Evolutionary conservation across 2,888 invertebrate species (phyloP), one percentile per base, ranked within the genome.

Genomic region (Sussaba pulchella): DNA sequence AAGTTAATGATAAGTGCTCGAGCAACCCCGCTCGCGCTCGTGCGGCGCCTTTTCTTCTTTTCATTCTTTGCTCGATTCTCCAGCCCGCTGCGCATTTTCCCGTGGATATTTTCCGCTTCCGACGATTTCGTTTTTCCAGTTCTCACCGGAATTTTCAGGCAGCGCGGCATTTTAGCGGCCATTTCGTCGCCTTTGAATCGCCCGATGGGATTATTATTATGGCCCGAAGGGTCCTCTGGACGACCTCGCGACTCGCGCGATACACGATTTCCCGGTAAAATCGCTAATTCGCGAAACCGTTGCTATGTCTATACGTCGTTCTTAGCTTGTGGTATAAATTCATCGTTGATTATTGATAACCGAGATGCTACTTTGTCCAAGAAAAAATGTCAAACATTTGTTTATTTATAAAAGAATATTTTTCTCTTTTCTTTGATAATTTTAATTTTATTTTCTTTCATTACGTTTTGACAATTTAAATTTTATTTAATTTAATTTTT

Each of bases 1-100:
- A 88, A 86, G 87, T 83, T 91, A 91, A 92, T 91, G 91, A 91
- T 91, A 91, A 92, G 89, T 90, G 88, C 89, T 84, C 84, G 86
- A 74, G 76, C 47, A 67, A 73, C 54, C 26, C 52, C n/a, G 12
- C 31, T 4, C 6, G n/a, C 21, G 45, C 61, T 45, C 64, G 57
- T 26, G 64, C 64, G 64, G 50, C 24, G 54, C 43, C 59, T 64
- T 74, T 77, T 78, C 78, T 76, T 75, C 69, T 73, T 67, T 19
- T 73, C 24, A 36, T 64, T 52, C 64, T 50, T 75, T 31, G 47
- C 57, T 64, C 41, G 26, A n/a, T n/a, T 26, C 57, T 31, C 39
- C 26, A 41, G 24, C 45, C 39, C 50, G 43, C 67, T 10, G 3
- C 19, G 41, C 19, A 41, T 36, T 59, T 47, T 31, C 59, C 36